phyloP scores from a whole-genome alignment of 1,140 invertebrate genomes.

The Gryon sp. region DNA sequence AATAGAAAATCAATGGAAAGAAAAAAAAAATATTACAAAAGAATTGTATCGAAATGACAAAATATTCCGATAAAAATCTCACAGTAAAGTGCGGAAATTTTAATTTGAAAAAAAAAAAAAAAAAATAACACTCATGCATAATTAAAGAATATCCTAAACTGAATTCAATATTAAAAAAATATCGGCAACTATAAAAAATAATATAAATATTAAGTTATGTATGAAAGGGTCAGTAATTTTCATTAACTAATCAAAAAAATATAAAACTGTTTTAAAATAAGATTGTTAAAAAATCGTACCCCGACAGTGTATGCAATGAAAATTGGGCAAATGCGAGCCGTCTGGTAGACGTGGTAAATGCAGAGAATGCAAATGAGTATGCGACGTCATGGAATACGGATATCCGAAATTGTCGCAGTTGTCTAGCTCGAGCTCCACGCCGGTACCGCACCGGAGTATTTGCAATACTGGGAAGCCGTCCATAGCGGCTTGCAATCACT shows the following conservation, averaged over 20 bases:
- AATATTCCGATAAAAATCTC: no score
- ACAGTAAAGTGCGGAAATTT: no score
- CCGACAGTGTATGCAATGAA: conserved; percentile 73
- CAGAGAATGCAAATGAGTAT: conserved; percentile 70
- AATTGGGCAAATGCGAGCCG: conserved; percentile 72
- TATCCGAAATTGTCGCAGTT: conserved; percentile 71
- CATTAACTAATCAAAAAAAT: background rate
- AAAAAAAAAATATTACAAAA: no score
- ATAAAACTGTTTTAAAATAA: conserved; percentile 4
- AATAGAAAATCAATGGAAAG: no score
- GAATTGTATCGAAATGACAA: no score
- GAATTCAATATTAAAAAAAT: no score
- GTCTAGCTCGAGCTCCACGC: conserved; percentile 72
- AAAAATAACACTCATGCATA: no score
- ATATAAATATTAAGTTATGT: no score
- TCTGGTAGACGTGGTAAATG: conserved; percentile 71
- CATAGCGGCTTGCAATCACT: conserved; percentile 68
- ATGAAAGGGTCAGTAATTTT: no score
- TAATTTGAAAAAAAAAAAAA: no score
- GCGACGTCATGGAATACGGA: conserved; percentile 71
- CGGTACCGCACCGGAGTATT: conserved; percentile 75
- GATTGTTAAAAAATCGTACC: conserved; percentile 67
- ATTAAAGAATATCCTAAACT: no score
- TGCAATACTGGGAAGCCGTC: conserved; percentile 77
- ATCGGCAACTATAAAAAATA: no score